Conservation (phyloP, 2,888 invertebrate species). For the Drosophila borealis region DNA sequence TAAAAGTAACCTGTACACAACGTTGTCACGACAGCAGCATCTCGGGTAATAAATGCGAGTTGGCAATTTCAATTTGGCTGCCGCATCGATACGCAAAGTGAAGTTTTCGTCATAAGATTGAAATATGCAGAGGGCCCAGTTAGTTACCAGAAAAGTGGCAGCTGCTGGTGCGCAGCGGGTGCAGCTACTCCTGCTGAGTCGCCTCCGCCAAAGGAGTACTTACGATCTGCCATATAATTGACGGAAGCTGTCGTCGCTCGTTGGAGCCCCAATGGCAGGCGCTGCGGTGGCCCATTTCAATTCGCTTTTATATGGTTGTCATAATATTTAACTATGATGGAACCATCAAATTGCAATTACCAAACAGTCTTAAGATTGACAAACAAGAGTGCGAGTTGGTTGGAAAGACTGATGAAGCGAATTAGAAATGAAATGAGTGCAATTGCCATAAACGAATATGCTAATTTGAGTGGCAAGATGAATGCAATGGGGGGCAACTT, state of each 20-base stretch:
- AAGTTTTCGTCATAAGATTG: slow-evolving; percentile 7
- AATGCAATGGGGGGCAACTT: slow-evolving; percentile 35
- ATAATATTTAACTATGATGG: slow-evolving; percentile 68
- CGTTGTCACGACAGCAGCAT: not conserved
- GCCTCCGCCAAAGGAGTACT: slow-evolving; percentile 38
- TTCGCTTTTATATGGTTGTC: slow-evolving; percentile 65
- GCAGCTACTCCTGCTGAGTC: slow-evolving; percentile 58
- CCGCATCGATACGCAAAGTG: slow-evolving; percentile 36
- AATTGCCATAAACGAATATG: slow-evolving; percentile 74
- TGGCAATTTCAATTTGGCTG: slow-evolving; percentile 36
- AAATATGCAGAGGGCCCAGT: slow-evolving; percentile 28
- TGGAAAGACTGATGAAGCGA: slow-evolving; percentile 22
- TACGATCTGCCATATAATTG: slow-evolving; percentile 59
- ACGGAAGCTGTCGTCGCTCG: slow-evolving; percentile 65
- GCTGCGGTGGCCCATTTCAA: slow-evolving; percentile 63
- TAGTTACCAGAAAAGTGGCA: slow-evolving; percentile 3
- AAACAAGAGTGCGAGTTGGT: slow-evolving; percentile 7
- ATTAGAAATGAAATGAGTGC: slow-evolving; percentile 54
- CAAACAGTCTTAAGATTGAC: slow-evolving; percentile 23
- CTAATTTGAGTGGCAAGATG: slow-evolving; percentile 57
- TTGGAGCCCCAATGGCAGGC: slow-evolving; percentile 13
- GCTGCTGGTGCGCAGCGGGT: slow-evolving; percentile 36
- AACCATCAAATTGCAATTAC: slow-evolving; percentile 63
- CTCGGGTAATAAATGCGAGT: slow-evolving; percentile 14
- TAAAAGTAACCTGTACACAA: not conserved